Percentiles rank a stretch among this genome's conserved stretches.
Conservation (phyloP, 2,888 invertebrate genomes). For the Caenorhabditis sp. region DNA sequence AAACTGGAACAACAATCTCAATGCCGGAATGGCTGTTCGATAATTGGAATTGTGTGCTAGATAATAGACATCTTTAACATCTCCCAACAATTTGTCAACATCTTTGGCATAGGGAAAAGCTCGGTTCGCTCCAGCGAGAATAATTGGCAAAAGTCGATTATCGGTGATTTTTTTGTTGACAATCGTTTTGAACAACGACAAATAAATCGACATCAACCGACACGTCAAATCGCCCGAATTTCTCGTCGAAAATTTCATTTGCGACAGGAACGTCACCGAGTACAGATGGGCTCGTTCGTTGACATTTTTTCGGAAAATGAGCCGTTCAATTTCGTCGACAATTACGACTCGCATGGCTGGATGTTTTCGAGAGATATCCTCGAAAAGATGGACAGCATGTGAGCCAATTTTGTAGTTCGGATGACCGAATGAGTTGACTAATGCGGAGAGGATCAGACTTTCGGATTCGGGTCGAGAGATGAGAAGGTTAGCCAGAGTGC, state of each 20-base stretch:
- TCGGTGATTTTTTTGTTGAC: slow-evolving; percentile 81
- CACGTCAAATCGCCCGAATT: slow-evolving; percentile 74
- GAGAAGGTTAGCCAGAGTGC: slow-evolving; percentile 79
- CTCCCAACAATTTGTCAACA: slow-evolving; percentile 75
- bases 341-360: slow-evolving; percentile 91
- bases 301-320: slow-evolving; percentile 84
- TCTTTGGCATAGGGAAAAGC: slow-evolving; percentile 84
- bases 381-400: slow-evolving; percentile 85
- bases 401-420: slow-evolving; percentile 87
- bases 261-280: slow-evolving; percentile 87
- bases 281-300: slow-evolving; percentile 88
- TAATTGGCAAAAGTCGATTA: slow-evolving; percentile 83
- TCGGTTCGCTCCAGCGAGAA: slow-evolving; percentile 83
- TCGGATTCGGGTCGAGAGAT: slow-evolving; percentile 85
- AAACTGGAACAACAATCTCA: slow-evolving; percentile 78
- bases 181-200: slow-evolving; percentile 85
- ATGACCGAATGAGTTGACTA: slow-evolving; percentile 95
- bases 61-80: slow-evolving; percentile 82
- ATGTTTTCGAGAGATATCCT: slow-evolving; percentile 83
- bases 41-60: slow-evolving; percentile 83
- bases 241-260: slow-evolving; percentile 78
- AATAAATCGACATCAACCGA: slow-evolving; percentile 87
- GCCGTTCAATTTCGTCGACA: slow-evolving; percentile 85
- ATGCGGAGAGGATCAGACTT: slow-evolving; percentile 79
- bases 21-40: slow-evolving; percentile 77